A percentile compares a stretch with the other conserved stretches of the same genome.
These are phyloP conservation scores for Cinclus cinclus DNA, from an alignment of 2,113 vertebrate species.

Conservation along the genomic window DNA sequence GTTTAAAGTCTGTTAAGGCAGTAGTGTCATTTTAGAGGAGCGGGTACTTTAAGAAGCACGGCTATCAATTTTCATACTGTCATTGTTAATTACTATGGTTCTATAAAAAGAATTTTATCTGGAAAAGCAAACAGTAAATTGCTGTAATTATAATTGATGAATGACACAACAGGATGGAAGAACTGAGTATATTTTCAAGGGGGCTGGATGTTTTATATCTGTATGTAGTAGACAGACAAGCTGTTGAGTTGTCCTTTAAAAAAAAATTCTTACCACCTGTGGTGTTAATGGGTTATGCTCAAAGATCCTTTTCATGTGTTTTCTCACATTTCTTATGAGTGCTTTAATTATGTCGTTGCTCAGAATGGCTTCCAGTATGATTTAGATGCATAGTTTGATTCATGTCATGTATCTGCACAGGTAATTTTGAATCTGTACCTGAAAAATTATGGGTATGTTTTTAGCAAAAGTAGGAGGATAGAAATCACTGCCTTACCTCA, in stretches of 20 bases:
- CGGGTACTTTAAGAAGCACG: neutral
- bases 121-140: conserved; percentile 29
- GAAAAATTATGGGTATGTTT: neutral
- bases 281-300: conserved; percentile 10
- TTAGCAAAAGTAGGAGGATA: neutral
- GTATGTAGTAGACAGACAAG: conserved; percentile 11
- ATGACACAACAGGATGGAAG: conserved; percentile 15
- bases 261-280: neutral
- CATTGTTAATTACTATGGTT: neutral
- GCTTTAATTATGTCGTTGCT: neutral
- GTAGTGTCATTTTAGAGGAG: neutral
- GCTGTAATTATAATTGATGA: neutral
- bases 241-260: conserved; percentile 15
- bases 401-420: neutral
- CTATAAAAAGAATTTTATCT: conserved; percentile 8
- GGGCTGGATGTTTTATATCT: conserved; percentile 12
- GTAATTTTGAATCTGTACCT: neutral
- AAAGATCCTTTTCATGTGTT: neutral
- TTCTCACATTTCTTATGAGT: neutral
- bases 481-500: conserved; percentile 9
- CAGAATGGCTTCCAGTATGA: neutral
- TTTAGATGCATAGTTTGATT: neutral
- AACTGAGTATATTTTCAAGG: neutral
- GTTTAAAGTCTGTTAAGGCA: neutral
- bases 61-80: neutral